These are phyloP conservation scores for Argynnis bischoffii DNA, from an alignment of 2,888 invertebrate species.

Conservation along the genomic window DNA sequence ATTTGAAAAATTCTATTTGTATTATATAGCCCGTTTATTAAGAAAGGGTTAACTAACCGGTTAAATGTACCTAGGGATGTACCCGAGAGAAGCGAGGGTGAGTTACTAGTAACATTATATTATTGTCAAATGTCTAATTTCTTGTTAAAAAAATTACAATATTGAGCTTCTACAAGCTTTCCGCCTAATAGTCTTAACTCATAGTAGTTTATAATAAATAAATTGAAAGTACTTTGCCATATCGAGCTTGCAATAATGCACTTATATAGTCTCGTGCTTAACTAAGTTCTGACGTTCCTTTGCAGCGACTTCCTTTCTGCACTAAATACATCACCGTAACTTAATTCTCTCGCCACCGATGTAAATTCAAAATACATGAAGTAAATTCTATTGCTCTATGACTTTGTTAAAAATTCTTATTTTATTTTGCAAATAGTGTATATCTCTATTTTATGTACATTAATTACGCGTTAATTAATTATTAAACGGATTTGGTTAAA, in stretches of 20 bases:
- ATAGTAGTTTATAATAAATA: neutral
- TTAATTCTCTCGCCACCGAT: conserved; percentile 5
- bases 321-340: conserved; percentile 22
- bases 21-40: no score
- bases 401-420: neutral
- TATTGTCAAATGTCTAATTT: no score
- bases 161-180: neutral
- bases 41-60: no score
- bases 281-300: conserved; percentile 21
- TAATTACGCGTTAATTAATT: no score
- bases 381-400: neutral
- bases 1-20: no score
- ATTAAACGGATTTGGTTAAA: no score
- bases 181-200: neutral
- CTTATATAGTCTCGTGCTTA: conserved; percentile 16
- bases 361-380: neutral
- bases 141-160: neutral
- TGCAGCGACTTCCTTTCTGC: conserved; percentile 11
- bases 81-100: no score
- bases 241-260: conserved; percentile 22
- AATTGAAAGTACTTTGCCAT: neutral
- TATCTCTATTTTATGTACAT: no score
- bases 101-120: no score
- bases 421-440: neutral
- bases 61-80: no score